Evolutionary conservation across 2,113 vertebrate species (phyloP).

Genomic region (Falco punctatus): DNA sequence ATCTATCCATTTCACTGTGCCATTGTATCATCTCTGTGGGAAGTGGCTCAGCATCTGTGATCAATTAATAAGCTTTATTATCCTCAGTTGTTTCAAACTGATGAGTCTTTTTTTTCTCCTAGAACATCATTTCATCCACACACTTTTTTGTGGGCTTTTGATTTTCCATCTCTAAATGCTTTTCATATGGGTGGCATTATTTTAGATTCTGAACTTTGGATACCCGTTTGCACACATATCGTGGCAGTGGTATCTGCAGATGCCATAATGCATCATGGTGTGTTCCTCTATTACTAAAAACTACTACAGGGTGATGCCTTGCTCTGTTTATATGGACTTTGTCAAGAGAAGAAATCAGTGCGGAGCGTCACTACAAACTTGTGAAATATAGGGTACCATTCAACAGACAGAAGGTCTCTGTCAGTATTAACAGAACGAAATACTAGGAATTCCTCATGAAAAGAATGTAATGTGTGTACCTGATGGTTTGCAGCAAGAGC

Average conservation of each 20-base stretch:
- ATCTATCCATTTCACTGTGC: neutral
- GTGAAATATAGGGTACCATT: neutral
- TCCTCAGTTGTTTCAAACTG: neutral
- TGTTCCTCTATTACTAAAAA: neutral
- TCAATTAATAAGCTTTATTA: neutral
- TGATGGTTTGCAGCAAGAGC: neutral
- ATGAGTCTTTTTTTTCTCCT: neutral
- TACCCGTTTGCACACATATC: neutral
- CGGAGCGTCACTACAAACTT: neutral
- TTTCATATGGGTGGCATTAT: neutral
- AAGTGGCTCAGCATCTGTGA: neutral
- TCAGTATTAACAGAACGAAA: neutral
- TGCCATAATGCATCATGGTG: fast-evolving
- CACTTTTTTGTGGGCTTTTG: neutral
- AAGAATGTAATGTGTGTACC: neutral
- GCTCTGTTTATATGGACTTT: neutral
- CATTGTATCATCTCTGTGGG: neutral
- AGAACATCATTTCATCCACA: neutral
- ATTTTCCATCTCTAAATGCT: neutral
- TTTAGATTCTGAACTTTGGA: neutral
- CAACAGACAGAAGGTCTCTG: neutral
- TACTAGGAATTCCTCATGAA: neutral
- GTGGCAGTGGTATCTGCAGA: neutral
- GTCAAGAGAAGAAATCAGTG: neutral
- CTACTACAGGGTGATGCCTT: neutral